These are phyloP conservation scores for Mustelus asterias DNA, from an alignment of 2,113 vertebrate species.

Conservation along the genomic window DNA sequence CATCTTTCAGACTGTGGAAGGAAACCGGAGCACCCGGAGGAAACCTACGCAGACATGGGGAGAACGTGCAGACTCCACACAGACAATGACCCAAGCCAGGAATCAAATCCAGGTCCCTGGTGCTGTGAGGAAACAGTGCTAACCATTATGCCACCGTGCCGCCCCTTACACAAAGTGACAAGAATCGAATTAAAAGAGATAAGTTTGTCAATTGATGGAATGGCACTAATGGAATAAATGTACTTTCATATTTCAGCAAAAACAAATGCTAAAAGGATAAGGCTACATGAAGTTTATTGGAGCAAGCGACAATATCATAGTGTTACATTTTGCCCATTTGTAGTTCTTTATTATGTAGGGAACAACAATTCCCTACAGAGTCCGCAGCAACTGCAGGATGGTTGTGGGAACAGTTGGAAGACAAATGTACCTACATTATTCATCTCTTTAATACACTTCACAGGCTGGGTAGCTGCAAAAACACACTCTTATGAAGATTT, in stretches of 20 bases:
- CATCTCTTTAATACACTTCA: background rate
- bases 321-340: slow-evolving; percentile 42
- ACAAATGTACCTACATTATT: slow-evolving; percentile 35
- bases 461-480: background rate
- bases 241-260: background rate
- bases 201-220: background rate
- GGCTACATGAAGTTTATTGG: background rate
- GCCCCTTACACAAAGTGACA: background rate
- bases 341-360: slow-evolving; percentile 11
- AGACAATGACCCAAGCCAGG: too few species aligned
- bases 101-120: too few species aligned
- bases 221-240: background rate
- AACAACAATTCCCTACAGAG: slow-evolving; percentile 42
- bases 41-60: too few species aligned
- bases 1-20: too few species aligned
- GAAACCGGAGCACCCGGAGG: too few species aligned
- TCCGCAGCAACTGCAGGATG: slow-evolving; percentile 30
- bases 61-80: too few species aligned
- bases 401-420: background rate
- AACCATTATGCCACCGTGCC: too few species aligned
- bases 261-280: background rate
- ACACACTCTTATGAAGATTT: background rate
- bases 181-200: background rate
- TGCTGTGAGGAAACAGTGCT: too few species aligned
- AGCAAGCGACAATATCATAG: background rate